These are phyloP conservation scores for Hirundichthys speculiger DNA, from an alignment of 2,113 vertebrate genomes.

Conservation along the genomic window DNA sequence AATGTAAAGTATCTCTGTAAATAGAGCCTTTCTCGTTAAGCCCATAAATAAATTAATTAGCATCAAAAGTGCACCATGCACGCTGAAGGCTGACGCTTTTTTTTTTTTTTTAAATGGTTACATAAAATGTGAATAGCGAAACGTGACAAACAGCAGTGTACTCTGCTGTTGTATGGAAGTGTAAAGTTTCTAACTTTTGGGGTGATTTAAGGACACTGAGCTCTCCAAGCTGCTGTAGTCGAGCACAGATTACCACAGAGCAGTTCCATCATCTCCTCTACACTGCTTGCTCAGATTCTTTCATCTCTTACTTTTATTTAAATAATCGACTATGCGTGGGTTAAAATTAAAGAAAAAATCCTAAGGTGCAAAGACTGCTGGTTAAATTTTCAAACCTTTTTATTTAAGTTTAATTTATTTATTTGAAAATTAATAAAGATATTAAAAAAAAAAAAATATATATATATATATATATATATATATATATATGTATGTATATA, in stretches of 20 bases:
- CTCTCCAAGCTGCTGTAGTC: background rate
- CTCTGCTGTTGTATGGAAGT: constrained; percentile 38
- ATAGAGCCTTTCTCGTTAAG: constrained; percentile 21
- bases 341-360: constrained; percentile 16
- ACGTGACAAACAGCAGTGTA: constrained; percentile 34
- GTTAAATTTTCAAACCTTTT: constrained; percentile 14
- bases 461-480: background rate
- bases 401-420: background rate
- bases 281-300: constrained; percentile 33
- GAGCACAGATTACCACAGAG: constrained; percentile 26
- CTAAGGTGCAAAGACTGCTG: constrained; percentile 29
- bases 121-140: constrained; percentile 56
- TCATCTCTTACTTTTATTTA: constrained; percentile 54
- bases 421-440: background rate
- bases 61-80: constrained; percentile 9
- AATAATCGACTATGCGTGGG: constrained; percentile 12
- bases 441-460: background rate
- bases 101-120: constrained; percentile 19
- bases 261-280: constrained; percentile 2
- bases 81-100: constrained; percentile 16
- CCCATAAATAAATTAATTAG: constrained; percentile 53
- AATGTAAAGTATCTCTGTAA: constrained; percentile 22
- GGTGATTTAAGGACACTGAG: constrained; percentile 68
- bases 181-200: constrained; percentile 53
- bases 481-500: background rate